These are phyloP conservation scores for Rhynchomys soricoides DNA, from an alignment of 2,113 vertebrate genomes.

Conservation along the genomic window DNA sequence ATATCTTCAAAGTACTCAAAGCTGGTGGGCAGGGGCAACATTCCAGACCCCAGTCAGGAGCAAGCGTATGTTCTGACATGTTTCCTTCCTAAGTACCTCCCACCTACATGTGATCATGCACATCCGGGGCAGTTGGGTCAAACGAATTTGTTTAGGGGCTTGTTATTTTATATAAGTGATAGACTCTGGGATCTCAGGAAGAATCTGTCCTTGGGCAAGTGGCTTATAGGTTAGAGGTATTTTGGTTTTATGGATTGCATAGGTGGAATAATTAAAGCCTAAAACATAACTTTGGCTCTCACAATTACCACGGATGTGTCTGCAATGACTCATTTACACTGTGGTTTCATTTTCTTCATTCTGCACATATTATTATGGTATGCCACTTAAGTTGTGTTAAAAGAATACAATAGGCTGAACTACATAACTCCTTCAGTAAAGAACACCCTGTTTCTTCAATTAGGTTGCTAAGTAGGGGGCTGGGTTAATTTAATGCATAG, in stretches of 20 bases:
- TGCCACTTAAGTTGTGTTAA: not conserved
- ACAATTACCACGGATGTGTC: not conserved
- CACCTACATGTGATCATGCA: not conserved
- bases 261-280: not conserved
- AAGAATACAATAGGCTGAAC: not conserved
- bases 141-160: not conserved
- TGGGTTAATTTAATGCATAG: not conserved
- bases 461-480: not conserved
- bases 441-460: not conserved
- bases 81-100: not conserved
- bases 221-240: not conserved
- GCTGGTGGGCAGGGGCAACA: too few species aligned
- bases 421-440: not conserved
- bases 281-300: not conserved
- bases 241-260: not conserved
- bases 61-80: not conserved
- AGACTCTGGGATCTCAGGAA: not conserved
- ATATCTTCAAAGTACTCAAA: too few species aligned
- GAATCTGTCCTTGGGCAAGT: not conserved
- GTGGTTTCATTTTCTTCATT: not conserved
- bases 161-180: not conserved
- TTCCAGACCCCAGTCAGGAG: not conserved
- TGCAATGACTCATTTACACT: not conserved
- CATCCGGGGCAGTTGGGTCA: not conserved
- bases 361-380: not conserved